phyloP scores from a whole-genome alignment of 2,888 invertebrate genomes.

The Phyto melanocephala region DNA sequence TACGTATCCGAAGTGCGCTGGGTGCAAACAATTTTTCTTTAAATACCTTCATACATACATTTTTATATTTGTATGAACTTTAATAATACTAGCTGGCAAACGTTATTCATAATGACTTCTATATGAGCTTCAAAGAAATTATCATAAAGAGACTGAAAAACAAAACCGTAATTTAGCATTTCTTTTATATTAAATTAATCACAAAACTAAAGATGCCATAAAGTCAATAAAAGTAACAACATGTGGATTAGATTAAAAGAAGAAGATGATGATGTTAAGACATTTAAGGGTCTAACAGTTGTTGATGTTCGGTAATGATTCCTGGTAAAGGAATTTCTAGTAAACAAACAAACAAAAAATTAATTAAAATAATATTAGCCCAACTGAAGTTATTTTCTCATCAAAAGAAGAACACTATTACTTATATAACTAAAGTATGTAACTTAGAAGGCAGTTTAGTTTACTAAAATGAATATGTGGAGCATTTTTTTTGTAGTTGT shows the following conservation, averaged over 20 bases:
- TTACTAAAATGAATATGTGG: too few species aligned
- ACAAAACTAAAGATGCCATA: not conserved
- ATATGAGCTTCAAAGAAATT: not conserved
- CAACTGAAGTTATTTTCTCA: not conserved
- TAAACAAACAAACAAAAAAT: not conserved
- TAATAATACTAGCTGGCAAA: not conserved
- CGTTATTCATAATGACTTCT: not conserved
- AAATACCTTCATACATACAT: too few species aligned
- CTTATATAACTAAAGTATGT: too few species aligned
- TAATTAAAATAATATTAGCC: not conserved
- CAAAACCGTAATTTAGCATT: constrained; percentile 14
- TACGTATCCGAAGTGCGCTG: too few species aligned
- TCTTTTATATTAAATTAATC: not conserved
- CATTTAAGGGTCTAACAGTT: not conserved
- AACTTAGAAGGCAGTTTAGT: too few species aligned
- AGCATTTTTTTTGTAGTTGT: too few species aligned
- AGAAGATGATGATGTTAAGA: not conserved
- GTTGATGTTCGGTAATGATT: too few species aligned
- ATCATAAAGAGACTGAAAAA: not conserved
- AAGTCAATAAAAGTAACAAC: not conserved
- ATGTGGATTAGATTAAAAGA: not conserved
- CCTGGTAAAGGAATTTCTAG: too few species aligned
- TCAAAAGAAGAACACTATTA: too few species aligned
- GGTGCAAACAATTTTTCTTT: too few species aligned
- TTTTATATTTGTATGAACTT: too few species aligned